These are phyloP conservation scores for Cariama cristata DNA, from an alignment of 2,113 vertebrate species.

Conservation along the genomic window DNA sequence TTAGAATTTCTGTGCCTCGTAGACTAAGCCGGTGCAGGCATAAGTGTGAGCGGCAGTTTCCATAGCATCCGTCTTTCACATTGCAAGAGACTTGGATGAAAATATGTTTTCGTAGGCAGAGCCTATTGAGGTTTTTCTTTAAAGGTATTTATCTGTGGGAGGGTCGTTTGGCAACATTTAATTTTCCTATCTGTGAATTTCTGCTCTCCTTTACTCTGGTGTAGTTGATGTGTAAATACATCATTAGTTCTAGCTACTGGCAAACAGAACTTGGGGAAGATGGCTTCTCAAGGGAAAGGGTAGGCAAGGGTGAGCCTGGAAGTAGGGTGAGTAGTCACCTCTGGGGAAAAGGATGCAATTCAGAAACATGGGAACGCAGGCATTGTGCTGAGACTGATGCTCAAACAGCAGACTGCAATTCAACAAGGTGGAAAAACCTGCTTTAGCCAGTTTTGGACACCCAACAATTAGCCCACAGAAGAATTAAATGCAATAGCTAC, in stretches of 20 bases:
- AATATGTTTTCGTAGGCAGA: neutral
- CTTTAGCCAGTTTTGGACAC: neutral
- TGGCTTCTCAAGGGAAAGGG: neutral
- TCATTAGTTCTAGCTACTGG: neutral
- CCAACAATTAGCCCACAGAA: neutral
- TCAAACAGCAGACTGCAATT: fast-evolving
- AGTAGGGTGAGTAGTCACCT: neutral
- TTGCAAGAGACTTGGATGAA: neutral
- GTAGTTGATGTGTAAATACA: neutral
- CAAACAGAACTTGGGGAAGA: neutral
- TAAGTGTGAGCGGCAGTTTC: neutral
- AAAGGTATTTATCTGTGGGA: neutral
- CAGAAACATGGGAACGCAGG: fast-evolving
- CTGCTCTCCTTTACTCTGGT: neutral
- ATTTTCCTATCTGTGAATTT: neutral
- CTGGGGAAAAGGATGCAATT: neutral
- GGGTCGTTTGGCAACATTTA: neutral
- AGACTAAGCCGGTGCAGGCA: neutral
- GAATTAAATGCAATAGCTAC: neutral
- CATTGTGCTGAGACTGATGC: neutral
- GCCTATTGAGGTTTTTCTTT: neutral
- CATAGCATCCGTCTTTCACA: neutral
- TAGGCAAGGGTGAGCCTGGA: neutral
- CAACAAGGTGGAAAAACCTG: neutral
- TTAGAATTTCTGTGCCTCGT: neutral